Conservation (phyloP, 2,113 vertebrate genomes). For the Rhinoptilus africanus region DNA sequence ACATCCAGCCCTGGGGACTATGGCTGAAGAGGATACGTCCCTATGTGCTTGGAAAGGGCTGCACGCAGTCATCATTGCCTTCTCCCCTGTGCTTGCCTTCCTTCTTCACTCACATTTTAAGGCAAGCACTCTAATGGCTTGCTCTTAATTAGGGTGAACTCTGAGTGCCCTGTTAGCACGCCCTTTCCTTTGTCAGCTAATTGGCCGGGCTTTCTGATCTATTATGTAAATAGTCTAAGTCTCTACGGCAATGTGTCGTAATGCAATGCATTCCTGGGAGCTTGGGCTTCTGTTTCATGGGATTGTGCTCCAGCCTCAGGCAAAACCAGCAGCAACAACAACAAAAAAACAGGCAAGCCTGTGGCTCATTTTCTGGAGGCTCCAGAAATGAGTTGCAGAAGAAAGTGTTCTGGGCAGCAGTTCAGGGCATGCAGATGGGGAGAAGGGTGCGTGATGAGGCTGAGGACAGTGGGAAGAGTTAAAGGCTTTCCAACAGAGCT, state of each 20-base stretch:
- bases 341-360: not conserved
- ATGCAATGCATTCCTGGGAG: slow-evolving; percentile 36
- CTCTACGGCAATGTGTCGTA: slow-evolving; percentile 33
- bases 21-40: not conserved
- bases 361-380: not conserved
- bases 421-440: slow-evolving; percentile 11
- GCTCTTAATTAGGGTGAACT: slow-evolving; percentile 50
- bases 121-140: not conserved
- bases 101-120: not conserved
- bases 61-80: not conserved
- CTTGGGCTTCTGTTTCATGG: slow-evolving; percentile 33
- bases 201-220: slow-evolving; percentile 50
- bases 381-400: not conserved
- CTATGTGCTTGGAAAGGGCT: not conserved
- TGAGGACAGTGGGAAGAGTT: not conserved
- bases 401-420: slow-evolving; percentile 48
- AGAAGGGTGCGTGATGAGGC: not conserved
- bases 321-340: not conserved
- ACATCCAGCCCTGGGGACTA: not conserved
- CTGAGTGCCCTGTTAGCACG: slow-evolving; percentile 32
- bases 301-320: slow-evolving; percentile 20
- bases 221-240: slow-evolving; percentile 47
- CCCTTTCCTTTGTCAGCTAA: slow-evolving; percentile 47
- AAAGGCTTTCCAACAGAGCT: not conserved
- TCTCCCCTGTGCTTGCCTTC: not conserved